A percentile compares a stretch with the other conserved stretches of the same genome.
These are phyloP conservation scores for Haemorhous mexicanus DNA, from an alignment of 2,113 vertebrate genomes.

Conservation along the genomic window DNA sequence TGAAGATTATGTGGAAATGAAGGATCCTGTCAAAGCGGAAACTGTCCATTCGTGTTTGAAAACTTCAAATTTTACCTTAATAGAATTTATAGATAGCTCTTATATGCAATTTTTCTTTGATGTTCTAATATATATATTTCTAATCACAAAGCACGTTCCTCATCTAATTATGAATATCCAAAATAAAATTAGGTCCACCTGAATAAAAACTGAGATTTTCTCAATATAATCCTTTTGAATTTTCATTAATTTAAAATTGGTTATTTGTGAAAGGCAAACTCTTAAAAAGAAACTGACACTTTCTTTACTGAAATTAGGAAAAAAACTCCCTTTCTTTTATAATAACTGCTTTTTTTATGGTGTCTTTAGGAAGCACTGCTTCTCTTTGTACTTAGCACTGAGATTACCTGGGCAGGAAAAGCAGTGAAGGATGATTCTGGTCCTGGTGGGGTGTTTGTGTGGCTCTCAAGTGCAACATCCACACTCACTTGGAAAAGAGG, in stretches of 20 bases:
- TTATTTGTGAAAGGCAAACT: not conserved
- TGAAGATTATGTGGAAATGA: not conserved
- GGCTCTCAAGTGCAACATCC: not conserved
- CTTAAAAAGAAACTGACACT: not conserved
- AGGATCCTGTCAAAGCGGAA: not conserved
- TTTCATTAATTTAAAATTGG: not conserved
- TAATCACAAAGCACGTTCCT: not conserved
- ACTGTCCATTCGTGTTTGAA: not conserved
- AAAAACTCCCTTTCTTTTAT: not conserved
- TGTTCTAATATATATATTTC: not conserved
- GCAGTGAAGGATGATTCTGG: not conserved
- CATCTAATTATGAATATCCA: not conserved
- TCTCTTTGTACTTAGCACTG: not conserved
- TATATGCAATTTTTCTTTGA: not conserved
- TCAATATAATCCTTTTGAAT: not conserved
- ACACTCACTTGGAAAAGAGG: not conserved
- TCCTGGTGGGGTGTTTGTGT: not conserved
- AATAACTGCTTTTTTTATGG: fast-evolving
- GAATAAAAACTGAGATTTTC: not conserved
- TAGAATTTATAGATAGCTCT: not conserved
- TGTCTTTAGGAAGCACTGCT: not conserved
- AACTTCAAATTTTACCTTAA: not conserved
- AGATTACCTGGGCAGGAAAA: not conserved
- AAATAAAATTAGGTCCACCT: not conserved
- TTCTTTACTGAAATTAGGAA: not conserved